Evolutionary conservation across 2,888 invertebrate genomes (phyloP).

Genomic region (Buathra laborator): DNA sequence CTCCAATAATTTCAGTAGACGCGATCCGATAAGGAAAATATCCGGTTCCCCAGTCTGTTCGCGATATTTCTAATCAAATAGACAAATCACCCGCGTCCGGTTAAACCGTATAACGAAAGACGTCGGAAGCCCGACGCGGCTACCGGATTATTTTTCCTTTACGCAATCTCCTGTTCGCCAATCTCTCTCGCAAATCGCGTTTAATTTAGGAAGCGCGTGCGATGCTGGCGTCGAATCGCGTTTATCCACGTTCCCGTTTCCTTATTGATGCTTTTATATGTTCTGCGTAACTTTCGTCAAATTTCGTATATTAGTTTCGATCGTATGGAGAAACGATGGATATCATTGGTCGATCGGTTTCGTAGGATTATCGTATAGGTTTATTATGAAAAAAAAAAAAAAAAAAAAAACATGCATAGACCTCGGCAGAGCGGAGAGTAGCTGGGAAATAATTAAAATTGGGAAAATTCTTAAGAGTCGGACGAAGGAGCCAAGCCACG

Average conservation of each 20-base stretch:
- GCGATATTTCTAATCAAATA: conserved; percentile 16
- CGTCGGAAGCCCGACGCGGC: conserved; percentile 19
- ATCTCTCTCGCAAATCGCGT: conserved; percentile 39
- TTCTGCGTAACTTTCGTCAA: background rate
- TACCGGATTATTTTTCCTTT: conserved; percentile 62
- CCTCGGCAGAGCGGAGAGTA: background rate
- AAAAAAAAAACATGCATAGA: conserved; percentile 17
- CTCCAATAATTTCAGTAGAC: too few species aligned
- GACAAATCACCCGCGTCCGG: conserved; percentile 40
- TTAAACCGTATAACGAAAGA: background rate
- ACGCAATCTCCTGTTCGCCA: conserved; percentile 47
- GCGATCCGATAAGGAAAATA: too few species aligned
- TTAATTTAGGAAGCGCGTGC: conserved; percentile 63
- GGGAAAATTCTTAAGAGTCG: conserved; percentile 15
- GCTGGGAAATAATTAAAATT: conserved; percentile 13
- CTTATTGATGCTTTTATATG: conserved; percentile 18
- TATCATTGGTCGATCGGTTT: background rate
- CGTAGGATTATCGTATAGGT: background rate
- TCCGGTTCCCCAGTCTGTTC: too few species aligned
- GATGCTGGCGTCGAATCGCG: conserved; percentile 37
- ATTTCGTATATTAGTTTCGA: background rate
- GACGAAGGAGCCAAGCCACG: conserved; percentile 35
- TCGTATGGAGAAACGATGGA: background rate
- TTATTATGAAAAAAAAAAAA: background rate
- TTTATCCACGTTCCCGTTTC: conserved; percentile 23